These are phyloP conservation scores for Callionymus lyra DNA, from an alignment of 2,113 vertebrate genomes.

Conservation along the genomic window DNA sequence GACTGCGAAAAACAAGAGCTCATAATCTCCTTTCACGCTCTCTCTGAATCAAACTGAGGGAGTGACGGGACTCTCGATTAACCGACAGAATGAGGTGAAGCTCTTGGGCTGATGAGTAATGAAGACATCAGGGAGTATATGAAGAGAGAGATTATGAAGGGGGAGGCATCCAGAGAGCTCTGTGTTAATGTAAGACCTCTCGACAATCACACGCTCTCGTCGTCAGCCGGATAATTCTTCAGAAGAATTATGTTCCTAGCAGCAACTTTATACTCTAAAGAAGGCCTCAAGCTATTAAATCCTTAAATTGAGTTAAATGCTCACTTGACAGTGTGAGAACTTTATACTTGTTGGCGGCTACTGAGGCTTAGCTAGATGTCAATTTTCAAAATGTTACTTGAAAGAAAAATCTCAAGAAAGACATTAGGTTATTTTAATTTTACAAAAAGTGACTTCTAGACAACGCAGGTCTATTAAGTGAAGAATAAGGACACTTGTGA, in stretches of 20 bases:
- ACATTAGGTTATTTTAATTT: too few species aligned
- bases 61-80: slow-evolving; percentile 48
- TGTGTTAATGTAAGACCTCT: slow-evolving; percentile 19
- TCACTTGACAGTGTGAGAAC: too few species aligned
- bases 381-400: too few species aligned
- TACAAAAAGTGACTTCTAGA: too few species aligned
- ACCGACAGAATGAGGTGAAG: slow-evolving; percentile 55
- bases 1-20: slow-evolving; percentile 58
- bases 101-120: slow-evolving; percentile 51
- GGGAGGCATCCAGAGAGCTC: slow-evolving; percentile 13
- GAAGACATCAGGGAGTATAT: slow-evolving; percentile 45
- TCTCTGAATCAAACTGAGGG: slow-evolving; percentile 54
- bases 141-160: slow-evolving; percentile 51
- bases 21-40: slow-evolving; percentile 64
- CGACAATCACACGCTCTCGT: slow-evolving; percentile 22
- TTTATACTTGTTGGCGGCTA: too few species aligned
- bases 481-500: too few species aligned
- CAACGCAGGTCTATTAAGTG: too few species aligned
- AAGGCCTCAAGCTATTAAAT: too few species aligned
- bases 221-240: slow-evolving; percentile 8
- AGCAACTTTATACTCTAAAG: too few species aligned
- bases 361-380: too few species aligned
- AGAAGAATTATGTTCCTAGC: background rate
- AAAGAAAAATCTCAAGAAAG: too few species aligned
- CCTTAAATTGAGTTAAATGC: too few species aligned